phyloP scores from a whole-genome alignment of 2,888 invertebrate species.

The Cylindroiulus punctatus region DNA sequence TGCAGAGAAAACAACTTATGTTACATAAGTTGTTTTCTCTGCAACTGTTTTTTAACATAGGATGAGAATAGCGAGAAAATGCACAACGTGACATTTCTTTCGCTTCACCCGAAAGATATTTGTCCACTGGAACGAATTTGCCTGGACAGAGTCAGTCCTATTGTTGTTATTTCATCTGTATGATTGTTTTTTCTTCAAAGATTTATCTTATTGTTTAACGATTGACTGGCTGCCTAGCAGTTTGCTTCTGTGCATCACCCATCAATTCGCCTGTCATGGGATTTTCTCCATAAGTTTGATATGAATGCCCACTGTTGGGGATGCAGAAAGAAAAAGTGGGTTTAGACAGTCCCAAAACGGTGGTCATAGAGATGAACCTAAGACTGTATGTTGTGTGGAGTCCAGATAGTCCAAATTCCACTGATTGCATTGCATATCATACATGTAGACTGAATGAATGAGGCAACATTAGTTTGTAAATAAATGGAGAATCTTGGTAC shows the following conservation, averaged over 20 bases:
- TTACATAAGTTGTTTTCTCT: too few species aligned
- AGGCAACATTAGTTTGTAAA: too few species aligned
- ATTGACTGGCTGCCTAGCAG: neutral
- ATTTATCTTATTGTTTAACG: neutral
- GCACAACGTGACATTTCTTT: constrained; percentile 2
- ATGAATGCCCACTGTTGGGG: neutral
- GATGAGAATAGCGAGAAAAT: neutral
- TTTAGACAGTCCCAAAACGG: neutral
- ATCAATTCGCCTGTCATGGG: neutral
- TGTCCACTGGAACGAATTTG: constrained; percentile 9
- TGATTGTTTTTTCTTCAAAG: neutral
- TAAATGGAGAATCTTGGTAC: too few species aligned
- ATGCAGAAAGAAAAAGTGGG: neutral
- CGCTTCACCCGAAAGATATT: neutral
- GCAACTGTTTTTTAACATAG: too few species aligned
- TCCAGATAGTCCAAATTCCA: too few species aligned
- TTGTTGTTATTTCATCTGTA: neutral
- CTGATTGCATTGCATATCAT: too few species aligned
- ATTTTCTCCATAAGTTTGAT: neutral
- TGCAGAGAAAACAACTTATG: too few species aligned
- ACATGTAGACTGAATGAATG: too few species aligned
- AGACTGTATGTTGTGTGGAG: too few species aligned
- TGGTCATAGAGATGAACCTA: neutral
- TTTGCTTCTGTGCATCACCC: neutral
- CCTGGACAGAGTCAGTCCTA: neutral